Percentiles rank a stretch among this genome's conserved stretches.
These are phyloP conservation scores for Chiloscyllium punctatum DNA, from an alignment of 2,797 vertebrate species.

Conservation along the genomic window DNA sequence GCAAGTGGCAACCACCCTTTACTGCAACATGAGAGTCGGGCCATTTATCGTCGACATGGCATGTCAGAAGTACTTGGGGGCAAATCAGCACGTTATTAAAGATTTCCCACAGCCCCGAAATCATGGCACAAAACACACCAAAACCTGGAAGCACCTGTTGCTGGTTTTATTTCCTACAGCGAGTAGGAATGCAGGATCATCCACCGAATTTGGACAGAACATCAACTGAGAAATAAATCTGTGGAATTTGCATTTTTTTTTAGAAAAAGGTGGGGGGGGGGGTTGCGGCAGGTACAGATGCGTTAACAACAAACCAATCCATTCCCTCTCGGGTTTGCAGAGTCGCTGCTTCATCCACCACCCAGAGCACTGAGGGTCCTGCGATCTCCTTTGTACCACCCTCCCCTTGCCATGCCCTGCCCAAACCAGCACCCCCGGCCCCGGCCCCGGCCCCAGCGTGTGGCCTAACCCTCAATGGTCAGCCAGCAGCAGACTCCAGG, in stretches of 20 bases:
- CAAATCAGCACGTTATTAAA: background rate
- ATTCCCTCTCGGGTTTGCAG: background rate
- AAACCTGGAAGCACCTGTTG: background rate
- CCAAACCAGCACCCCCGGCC: too few relatives aligned
- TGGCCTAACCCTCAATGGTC: background rate
- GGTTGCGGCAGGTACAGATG: too few relatives aligned
- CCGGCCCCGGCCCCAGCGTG: background rate
- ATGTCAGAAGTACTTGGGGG: background rate
- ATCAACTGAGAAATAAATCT: background rate
- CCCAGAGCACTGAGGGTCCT: background rate
- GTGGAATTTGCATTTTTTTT: background rate
- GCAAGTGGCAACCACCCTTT: background rate
- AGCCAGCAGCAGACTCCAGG: background rate
- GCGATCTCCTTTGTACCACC: too few relatives aligned
- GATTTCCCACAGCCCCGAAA: background rate
- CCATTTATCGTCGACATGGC: background rate
- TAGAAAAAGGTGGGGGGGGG: too few relatives aligned
- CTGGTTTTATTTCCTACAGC: background rate
- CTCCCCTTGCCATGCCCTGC: too few relatives aligned
- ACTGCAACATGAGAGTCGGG: background rate
- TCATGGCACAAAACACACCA: background rate
- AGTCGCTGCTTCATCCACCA: background rate
- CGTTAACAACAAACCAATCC: background rate
- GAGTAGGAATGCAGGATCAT: background rate
- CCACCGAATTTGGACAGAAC: background rate